A percentile compares a stretch with the other conserved stretches of the same genome.
Evolutionary conservation across 2,888 invertebrate species (phyloP).

Genomic region (Macrosiphum euphorbiae): DNA sequence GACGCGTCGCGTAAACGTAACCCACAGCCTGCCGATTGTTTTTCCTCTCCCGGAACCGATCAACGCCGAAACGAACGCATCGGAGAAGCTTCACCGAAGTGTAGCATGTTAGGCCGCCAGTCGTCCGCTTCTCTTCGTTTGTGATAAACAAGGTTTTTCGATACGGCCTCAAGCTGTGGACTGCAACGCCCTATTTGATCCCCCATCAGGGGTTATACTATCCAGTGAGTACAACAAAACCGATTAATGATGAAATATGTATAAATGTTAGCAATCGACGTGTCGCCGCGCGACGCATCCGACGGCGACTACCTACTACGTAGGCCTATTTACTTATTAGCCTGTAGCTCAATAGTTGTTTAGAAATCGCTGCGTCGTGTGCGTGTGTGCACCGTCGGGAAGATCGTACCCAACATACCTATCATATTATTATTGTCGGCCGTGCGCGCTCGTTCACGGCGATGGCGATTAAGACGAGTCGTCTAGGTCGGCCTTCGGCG

Average conservation of each 20-base stretch:
- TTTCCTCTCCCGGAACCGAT: neutral
- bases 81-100: neutral
- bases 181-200: slow-evolving; percentile 91
- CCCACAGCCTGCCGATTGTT: neutral
- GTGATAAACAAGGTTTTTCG: slow-evolving; percentile 60
- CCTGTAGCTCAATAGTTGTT: neutral
- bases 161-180: slow-evolving; percentile 89
- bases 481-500: neutral
- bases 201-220: slow-evolving; percentile 97
- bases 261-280: neutral
- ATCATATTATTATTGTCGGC: neutral
- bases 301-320: neutral
- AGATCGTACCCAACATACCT: neutral
- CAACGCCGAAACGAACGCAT: neutral
- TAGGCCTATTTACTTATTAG: neutral
- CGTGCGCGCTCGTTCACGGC: neutral
- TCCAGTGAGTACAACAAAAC: slow-evolving; percentile 81
- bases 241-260: neutral
- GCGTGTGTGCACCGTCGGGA: neutral
- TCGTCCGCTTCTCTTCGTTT: slow-evolving; percentile 50
- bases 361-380: slow-evolving; percentile 6
- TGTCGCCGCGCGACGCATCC: neutral
- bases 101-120: slow-evolving; percentile 54
- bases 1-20: neutral
- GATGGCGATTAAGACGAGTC: neutral